Evolutionary conservation across 1,140 invertebrate genomes (phyloP).

Genomic region (Cyrtorhinus lividipennis): DNA sequence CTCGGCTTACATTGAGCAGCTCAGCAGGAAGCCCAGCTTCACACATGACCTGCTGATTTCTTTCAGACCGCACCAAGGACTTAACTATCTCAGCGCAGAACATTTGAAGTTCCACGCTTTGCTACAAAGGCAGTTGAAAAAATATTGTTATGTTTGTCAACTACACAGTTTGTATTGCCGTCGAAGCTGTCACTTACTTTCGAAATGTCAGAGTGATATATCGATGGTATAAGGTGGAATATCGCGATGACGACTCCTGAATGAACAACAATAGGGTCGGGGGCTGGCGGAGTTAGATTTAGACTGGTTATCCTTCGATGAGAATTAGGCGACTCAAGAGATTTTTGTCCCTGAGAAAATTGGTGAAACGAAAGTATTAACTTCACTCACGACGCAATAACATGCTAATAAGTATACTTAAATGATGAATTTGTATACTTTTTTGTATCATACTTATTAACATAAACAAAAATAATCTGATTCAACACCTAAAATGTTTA

Average conservation of each 20-base stretch:
- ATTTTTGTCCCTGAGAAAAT: slow-evolving; percentile 32
- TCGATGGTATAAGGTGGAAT: slow-evolving; percentile 79
- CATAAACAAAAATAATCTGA: too few relatives aligned
- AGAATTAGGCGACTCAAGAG: slow-evolving; percentile 34
- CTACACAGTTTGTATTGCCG: neutral
- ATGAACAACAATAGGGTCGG: slow-evolving; percentile 87
- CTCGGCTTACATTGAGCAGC: slow-evolving; percentile 60
- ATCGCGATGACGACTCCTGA: slow-evolving; percentile 91
- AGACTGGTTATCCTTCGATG: slow-evolving; percentile 45
- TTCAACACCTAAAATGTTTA: too few relatives aligned
- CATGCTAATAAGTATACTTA: too few relatives aligned
- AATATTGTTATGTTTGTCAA: neutral
- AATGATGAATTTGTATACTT: too few relatives aligned
- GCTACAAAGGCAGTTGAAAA: slow-evolving; percentile 20
- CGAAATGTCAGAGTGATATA: slow-evolving; percentile 35
- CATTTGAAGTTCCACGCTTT: slow-evolving; percentile 57
- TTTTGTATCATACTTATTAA: too few relatives aligned
- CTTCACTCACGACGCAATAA: too few relatives aligned
- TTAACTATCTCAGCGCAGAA: slow-evolving; percentile 82
- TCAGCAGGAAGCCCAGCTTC: slow-evolving; percentile 77
- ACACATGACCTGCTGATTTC: slow-evolving; percentile 92
- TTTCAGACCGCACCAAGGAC: slow-evolving; percentile 77
- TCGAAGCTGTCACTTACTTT: slow-evolving; percentile 25
- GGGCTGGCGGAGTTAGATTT: slow-evolving; percentile 57
- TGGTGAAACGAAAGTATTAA: neutral